Evolutionary conservation across 92 coral and sea anemone genomes (phyloP).

Genomic region (Porites lobata): DNA sequence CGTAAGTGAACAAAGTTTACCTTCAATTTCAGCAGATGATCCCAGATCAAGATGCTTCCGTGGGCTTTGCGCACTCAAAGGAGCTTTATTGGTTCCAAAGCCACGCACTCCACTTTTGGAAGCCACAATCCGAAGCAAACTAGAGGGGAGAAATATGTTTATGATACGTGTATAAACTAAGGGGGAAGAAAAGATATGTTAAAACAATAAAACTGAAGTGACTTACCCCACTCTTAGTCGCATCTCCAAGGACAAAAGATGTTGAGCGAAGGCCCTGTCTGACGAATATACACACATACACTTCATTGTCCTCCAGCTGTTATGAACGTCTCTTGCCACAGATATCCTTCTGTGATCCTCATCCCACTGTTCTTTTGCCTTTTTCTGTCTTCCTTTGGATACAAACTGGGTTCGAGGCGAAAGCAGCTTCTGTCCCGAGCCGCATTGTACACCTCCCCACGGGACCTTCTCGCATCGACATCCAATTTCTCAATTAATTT

Average conservation of each 20-base stretch:
- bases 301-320: not conserved
- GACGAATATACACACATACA: too few species aligned
- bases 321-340: not conserved
- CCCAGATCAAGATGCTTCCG: slow-evolving; percentile 11
- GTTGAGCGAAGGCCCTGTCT: too few species aligned
- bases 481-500: not conserved
- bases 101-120: too few species aligned
- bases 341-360: slow-evolving; percentile 29
- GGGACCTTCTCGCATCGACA: slow-evolving; percentile 19
- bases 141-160: too few species aligned
- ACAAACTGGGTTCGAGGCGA: slow-evolving; percentile 10
- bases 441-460: slow-evolving; percentile 21
- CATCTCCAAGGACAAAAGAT: too few species aligned
- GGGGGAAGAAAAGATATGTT: slow-evolving; percentile 14
- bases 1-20: not conserved
- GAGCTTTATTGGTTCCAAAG: not conserved
- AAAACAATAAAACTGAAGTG: not conserved
- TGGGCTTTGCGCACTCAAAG: slow-evolving; percentile 1
- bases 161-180: not conserved
- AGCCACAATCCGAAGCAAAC: too few species aligned
- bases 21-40: not conserved
- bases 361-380: slow-evolving; percentile 15
- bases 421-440: slow-evolving; percentile 18
- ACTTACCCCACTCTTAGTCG: too few species aligned
- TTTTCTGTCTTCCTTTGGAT: slow-evolving; percentile 24